Percentiles rank a stretch among this genome's conserved stretches.
Evolutionary conservation across 2,113 vertebrate species (phyloP).

Genomic region (Cyprinodon tularosa): DNA sequence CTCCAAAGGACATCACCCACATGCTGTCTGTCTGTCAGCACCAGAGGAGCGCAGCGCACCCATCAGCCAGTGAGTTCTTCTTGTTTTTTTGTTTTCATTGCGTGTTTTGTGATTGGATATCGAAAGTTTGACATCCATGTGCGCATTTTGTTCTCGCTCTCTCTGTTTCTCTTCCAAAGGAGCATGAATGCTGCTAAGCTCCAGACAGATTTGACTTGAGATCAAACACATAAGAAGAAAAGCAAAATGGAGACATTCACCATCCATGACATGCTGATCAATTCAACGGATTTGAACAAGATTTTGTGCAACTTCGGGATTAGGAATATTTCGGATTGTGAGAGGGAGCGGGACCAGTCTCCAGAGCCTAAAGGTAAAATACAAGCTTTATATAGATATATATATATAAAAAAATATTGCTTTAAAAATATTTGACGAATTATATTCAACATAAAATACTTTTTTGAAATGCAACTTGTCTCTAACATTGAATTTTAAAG

Average conservation of each 20-base stretch:
- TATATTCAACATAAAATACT: neutral
- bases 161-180: neutral
- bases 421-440: neutral
- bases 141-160: neutral
- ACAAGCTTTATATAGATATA: no score
- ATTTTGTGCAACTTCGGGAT: conserved; percentile 77
- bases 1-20: conserved; percentile 30
- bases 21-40: conserved; percentile 30
- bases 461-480: conserved; percentile 1
- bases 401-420: neutral
- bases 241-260: conserved; percentile 77
- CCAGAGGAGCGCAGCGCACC: conserved; percentile 17
- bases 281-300: conserved; percentile 76
- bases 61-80: neutral
- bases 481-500: neutral
- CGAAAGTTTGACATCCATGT: neutral
- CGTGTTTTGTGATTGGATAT: neutral
- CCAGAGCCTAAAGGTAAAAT: conserved; percentile 69
- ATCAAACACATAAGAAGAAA: neutral
- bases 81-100: neutral
- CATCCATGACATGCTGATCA: conserved; percentile 71
- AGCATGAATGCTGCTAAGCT: conserved; percentile 20
- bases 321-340: conserved; percentile 75
- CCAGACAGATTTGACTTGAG: conserved; percentile 39
- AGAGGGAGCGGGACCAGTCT: conserved; percentile 31